Conservation (phyloP, 2,888 invertebrate genomes). For the Pandemis heparana region DNA sequence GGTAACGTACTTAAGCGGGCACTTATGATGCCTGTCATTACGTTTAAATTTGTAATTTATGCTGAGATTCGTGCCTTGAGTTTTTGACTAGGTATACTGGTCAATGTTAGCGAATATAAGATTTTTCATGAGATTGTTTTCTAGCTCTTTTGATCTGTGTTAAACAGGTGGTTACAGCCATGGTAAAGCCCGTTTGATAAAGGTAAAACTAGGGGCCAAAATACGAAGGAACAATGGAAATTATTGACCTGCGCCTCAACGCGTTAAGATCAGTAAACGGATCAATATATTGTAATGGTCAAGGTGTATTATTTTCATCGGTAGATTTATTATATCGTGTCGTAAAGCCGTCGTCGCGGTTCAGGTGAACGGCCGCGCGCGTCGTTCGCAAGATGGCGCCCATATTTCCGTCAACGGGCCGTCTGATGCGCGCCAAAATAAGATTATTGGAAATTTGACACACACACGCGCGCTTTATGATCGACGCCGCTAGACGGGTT, state of each 20-base stretch:
- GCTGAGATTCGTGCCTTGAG: neutral
- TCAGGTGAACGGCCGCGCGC: constrained; percentile 82
- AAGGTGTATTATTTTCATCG: constrained; percentile 81
- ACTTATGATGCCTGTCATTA: neutral
- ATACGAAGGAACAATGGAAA: neutral
- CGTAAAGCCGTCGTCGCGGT: constrained; percentile 78
- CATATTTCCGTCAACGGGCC: constrained; percentile 80
- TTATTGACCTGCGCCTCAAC: neutral
- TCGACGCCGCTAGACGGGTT: constrained; percentile 64
- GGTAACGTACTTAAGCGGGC: neutral
- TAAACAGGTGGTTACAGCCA: no score
- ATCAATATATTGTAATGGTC: constrained; percentile 58
- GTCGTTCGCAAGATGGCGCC: constrained; percentile 76
- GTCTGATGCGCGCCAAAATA: constrained; percentile 85
- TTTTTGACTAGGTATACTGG: no score
- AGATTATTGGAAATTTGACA: constrained; percentile 84
- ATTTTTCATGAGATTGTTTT: no score
- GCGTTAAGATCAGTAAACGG: neutral
- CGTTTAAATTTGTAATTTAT: neutral
- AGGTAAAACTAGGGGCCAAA: neutral
- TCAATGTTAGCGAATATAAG: no score
- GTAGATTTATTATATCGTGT: constrained; percentile 66
- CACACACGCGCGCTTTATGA: constrained; percentile 76
- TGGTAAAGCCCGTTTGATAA: no score
- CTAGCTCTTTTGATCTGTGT: no score